Conservation (phyloP, 2,888 invertebrate species). For the Furcula furcula region DNA sequence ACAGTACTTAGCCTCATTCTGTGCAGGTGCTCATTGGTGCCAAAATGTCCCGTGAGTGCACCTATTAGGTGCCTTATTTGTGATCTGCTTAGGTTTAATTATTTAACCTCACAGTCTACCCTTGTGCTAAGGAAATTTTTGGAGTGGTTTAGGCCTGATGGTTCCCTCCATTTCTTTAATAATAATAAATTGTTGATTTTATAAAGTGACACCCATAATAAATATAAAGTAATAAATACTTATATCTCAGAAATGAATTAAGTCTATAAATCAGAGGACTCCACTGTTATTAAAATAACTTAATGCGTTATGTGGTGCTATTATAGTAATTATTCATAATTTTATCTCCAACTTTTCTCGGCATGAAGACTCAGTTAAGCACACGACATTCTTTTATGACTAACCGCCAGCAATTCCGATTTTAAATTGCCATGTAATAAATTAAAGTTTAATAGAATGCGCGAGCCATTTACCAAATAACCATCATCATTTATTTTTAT, state of each 20-base stretch:
- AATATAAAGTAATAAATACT: too few species aligned
- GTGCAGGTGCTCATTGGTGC: too few species aligned
- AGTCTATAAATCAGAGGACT: constrained; percentile 26
- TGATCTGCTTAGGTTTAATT: too few species aligned
- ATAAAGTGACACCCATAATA: too few species aligned
- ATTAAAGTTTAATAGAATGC: constrained; percentile 20
- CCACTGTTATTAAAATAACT: constrained; percentile 30
- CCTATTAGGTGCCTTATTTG: too few species aligned
- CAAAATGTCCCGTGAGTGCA: too few species aligned
- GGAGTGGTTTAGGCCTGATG: too few species aligned
- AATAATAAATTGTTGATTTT: too few species aligned
- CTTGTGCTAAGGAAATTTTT: too few species aligned
- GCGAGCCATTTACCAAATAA: constrained; percentile 12
- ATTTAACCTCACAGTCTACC: too few species aligned
- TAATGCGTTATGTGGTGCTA: constrained; percentile 17
- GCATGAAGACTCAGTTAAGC: constrained; percentile 12
- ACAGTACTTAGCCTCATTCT: too few species aligned
- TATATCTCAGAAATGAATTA: constrained; percentile 8
- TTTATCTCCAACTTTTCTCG: constrained; percentile 31
- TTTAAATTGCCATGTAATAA: constrained; percentile 30
- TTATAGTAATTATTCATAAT: constrained; percentile 39
- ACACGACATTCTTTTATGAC: constrained; percentile 25
- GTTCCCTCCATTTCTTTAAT: too few species aligned
- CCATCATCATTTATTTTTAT: constrained; percentile 22
- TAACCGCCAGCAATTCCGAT: constrained; percentile 23